A percentile compares a stretch with the other conserved stretches of the same genome.
Conservation (phyloP, 2,113 vertebrate species). For the Sturnira hondurensis region DNA sequence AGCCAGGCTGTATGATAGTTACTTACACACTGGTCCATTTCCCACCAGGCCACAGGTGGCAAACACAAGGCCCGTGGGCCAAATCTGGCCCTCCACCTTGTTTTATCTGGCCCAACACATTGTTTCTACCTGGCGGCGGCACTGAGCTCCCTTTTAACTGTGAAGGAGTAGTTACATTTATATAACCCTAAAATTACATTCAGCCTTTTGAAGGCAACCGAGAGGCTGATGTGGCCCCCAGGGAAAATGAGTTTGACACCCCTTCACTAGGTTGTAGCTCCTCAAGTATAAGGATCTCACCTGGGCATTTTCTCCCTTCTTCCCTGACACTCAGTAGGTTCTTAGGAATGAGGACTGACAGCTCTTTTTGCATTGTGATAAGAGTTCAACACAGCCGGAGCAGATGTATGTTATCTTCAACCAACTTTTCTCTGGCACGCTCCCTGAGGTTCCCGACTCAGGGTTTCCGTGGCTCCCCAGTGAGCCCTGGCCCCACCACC, state of each 20-base stretch:
- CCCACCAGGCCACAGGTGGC: background rate
- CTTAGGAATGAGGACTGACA: background rate
- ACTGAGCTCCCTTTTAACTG: too few species aligned
- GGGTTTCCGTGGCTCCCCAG: background rate
- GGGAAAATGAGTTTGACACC: too few species aligned
- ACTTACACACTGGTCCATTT: background rate
- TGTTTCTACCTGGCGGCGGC: too few species aligned
- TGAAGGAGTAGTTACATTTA: too few species aligned
- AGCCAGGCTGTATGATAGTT: background rate
- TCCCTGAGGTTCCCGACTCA: background rate
- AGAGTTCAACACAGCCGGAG: background rate
- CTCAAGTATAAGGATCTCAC: background rate
- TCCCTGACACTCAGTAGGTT: background rate
- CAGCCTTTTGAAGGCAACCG: too few species aligned
- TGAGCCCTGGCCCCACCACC: background rate
- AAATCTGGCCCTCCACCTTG: too few species aligned
- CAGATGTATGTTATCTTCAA: background rate
- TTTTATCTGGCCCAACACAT: too few species aligned
- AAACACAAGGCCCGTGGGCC: too few species aligned
- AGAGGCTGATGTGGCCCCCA: too few species aligned
- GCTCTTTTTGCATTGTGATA: background rate
- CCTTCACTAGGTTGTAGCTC: background rate
- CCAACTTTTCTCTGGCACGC: background rate
- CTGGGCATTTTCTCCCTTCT: background rate
- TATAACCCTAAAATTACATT: too few species aligned